phyloP scores from a whole-genome alignment of 2,113 vertebrate species.

The Dermatemys mawii region DNA sequence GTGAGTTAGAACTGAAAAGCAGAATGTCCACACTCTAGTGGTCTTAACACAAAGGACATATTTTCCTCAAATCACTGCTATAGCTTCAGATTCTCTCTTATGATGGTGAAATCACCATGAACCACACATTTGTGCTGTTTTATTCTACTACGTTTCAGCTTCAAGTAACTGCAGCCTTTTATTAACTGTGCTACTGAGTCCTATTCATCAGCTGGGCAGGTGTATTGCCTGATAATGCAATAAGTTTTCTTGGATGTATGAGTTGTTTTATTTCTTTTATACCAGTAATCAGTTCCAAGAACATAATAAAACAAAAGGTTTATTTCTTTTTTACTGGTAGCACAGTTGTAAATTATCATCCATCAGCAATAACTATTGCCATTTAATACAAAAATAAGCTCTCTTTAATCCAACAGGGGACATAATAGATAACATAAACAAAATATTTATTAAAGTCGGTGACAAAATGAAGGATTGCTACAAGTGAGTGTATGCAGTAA shows the following conservation, averaged over 20 bases:
- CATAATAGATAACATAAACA: conserved; percentile 71
- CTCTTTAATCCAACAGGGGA: conserved; percentile 68
- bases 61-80: conserved; percentile 37
- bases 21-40: not conserved
- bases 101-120: conserved; percentile 43
- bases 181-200: conserved; percentile 80
- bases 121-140: conserved; percentile 62
- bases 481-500: conserved; percentile 31
- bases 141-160: conserved; percentile 59
- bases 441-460: conserved; percentile 66
- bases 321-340: conserved; percentile 68
- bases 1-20: conserved; percentile 15
- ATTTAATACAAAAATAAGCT: conserved; percentile 80
- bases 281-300: conserved; percentile 76
- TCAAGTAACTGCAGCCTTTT: conserved; percentile 78
- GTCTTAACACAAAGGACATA: not conserved
- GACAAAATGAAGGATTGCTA: conserved; percentile 60
- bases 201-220: conserved; percentile 83
- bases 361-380: conserved; percentile 75
- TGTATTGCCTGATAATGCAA: conserved; percentile 82
- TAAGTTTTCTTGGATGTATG: conserved; percentile 76
- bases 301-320: conserved; percentile 79
- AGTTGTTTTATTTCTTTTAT: conserved; percentile 81
- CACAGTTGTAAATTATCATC: conserved; percentile 74
- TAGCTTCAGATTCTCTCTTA: conserved; percentile 45